Evolutionary conservation across 2,888 invertebrate genomes (phyloP), one percentile per base, ranked within the genome.

Genomic region (Eristalis intricaria): DNA sequence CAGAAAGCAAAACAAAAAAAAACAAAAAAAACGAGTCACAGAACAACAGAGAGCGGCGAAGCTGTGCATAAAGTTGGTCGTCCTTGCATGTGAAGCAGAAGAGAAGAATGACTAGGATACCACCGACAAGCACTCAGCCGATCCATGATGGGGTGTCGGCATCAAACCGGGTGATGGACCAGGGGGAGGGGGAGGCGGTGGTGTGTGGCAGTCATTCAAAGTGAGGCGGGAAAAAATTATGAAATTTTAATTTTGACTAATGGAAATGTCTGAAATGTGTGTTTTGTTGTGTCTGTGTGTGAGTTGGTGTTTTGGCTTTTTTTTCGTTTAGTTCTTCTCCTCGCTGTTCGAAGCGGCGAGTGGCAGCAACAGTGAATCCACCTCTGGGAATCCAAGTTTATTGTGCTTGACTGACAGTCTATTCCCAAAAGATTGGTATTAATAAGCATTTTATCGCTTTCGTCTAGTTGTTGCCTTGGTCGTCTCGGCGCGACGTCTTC

Each of bases 161-260:
- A 66, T 66, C 66, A 23, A 5, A 66, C 83, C 56, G 26, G 32
- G 38, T 15, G 11, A 26, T 4, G 43, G 61, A 32, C 8, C 8
- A 32, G 32, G 5, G 10, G 8, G 32, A 5, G 32, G 32, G 2
- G 29, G n/a, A n/a, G 11, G 60, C 26, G 38, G 4, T 10, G n/a
- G 15, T 5, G 29, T 22, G 66, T 26, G 70, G 71, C 66, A 84
- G 87, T 69, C 76, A 71, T 76, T 79, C 79, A 87, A 79, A 76
- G 70, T 69, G 64, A 84, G 84, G 75, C 84, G 75, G 65, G 74
- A 79, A 76, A 50, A 50, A 87, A 87, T 87, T 84, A 87, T 87
- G 68, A 79, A 87, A 79, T 87, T 87, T 87, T 87, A 87, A 87
- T 87, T 87, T 87, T 79, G 87, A 87, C 83, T 87, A 87, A 87